Base-by-base conservation (phyloP, 23 tunicate species). In the Botrylloides violaceus region DNA sequence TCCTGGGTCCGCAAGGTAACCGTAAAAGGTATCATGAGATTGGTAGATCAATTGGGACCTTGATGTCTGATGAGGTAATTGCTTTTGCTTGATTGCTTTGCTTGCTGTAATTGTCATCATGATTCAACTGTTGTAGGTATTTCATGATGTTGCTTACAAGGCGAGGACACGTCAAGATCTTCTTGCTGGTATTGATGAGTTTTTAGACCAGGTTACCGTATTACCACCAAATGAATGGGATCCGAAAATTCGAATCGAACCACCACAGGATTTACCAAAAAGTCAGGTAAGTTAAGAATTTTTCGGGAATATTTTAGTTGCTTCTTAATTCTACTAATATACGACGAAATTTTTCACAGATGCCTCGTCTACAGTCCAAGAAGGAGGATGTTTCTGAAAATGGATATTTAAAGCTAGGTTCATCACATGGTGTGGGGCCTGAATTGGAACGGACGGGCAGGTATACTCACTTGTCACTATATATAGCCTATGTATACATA, bases 191-290 rank as follows among this genome's bases (percentile, higher is more conserved):
- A 73, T 94, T 21, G 93, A 85, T 61, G 98, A 94, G 61, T 94
- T 94, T 58, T 82, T 94, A 29, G 83, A 87, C 36, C 87, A 94
- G 37, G 98, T 81, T 1, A 85, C 94, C 1, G 81, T 94, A 4
- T 76, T 94, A 19, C 98, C 98, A 57, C 94, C 98, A 3, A 88
- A 83, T 27, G 88, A 66, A 48, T 87, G 98, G 98, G 95, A 94
- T 59, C 56, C 90, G 0, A 77, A 64, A 1, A 87, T 78, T 37
- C 48, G 98, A 71, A 81, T 94, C 65, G 89, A 86, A 50, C 98
- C 98, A n/a, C 98, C 95, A 20, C 92, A 90, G 70, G 85, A 79
- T 28, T 66, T 90, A 26, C 97, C 97, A 2, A 56, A 71, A 35
- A 77, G 74, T 77, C 96, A 83, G 81, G 88, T 83, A 20, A 29